Evolutionary conservation across 2,888 invertebrate genomes (phyloP).

Genomic region (Eretmocerus hayati): DNA sequence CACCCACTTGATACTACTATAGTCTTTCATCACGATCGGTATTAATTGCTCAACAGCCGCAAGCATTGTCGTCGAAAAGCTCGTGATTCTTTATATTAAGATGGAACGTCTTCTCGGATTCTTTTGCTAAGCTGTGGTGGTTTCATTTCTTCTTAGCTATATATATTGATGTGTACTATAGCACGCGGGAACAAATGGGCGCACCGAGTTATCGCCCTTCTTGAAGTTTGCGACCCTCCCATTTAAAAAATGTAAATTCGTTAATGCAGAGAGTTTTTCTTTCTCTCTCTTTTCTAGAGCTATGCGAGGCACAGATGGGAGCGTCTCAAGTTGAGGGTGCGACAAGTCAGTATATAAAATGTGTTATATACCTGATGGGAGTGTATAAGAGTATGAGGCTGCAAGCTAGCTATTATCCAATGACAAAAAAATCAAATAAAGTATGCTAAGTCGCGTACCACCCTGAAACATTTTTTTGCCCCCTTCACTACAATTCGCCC

Average conservation of each 20-base stretch:
- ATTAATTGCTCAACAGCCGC: slow-evolving; percentile 34
- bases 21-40: slow-evolving; percentile 29
- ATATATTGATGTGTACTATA: no score
- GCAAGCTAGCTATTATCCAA: slow-evolving; percentile 48
- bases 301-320: no score
- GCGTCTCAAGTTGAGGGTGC: no score
- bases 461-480: background rate
- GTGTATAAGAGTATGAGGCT: no score
- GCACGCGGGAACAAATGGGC: background rate
- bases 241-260: slow-evolving; percentile 49
- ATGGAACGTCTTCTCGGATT: slow-evolving; percentile 30
- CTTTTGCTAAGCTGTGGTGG: background rate
- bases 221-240: slow-evolving; percentile 32
- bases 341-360: slow-evolving; percentile 38
- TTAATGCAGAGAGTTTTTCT: no score
- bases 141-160: background rate
- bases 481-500: background rate
- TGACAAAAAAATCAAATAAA: slow-evolving; percentile 47
- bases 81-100: slow-evolving; percentile 44
- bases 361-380: slow-evolving; percentile 47
- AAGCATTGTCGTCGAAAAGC: slow-evolving; percentile 20
- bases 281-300: no score
- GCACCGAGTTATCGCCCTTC: slow-evolving; percentile 18
- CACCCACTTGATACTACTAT: background rate
- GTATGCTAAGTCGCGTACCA: slow-evolving; percentile 39